A percentile compares a stretch with the other conserved stretches of the same genome.
phyloP scores from a whole-genome alignment of 2,113 vertebrate genomes.

The Corvus hawaiiensis region DNA sequence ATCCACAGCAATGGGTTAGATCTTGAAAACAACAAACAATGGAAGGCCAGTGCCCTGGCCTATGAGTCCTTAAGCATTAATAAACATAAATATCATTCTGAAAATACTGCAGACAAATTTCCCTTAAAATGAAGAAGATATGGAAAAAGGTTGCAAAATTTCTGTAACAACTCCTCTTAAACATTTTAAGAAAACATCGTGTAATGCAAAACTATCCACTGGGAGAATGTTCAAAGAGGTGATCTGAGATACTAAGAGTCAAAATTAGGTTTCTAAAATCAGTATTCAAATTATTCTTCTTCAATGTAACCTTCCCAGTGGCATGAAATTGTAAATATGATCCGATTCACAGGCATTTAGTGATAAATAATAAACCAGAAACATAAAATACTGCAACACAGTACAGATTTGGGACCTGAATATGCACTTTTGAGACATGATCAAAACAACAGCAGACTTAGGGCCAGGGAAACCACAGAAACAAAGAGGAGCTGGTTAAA shows the following conservation, averaged over 20 bases:
- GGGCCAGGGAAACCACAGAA: not conserved
- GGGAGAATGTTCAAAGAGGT: not conserved
- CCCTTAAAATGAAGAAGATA: not conserved
- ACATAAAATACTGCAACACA: not conserved
- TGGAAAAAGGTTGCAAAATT: not conserved
- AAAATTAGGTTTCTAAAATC: not conserved
- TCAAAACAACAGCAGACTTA: not conserved
- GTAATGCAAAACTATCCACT: not conserved
- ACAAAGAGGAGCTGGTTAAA: not conserved
- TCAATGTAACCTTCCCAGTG: not conserved
- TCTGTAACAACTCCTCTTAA: not conserved
- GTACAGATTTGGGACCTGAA: not conserved
- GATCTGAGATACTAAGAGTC: not conserved
- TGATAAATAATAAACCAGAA: not conserved
- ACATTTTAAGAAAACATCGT: not conserved
- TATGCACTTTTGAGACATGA: not conserved
- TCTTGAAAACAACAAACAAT: not conserved
- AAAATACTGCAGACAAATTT: not conserved
- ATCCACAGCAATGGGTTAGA: not conserved
- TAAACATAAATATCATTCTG: not conserved
- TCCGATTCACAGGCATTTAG: not conserved
- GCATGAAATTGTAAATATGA: not conserved
- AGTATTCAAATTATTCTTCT: not conserved
- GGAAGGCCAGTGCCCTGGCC: not conserved
- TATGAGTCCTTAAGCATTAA: not conserved